A percentile compares a stretch with the other conserved stretches of the same genome.
phyloP scores from a whole-genome alignment of 2,113 vertebrate genomes.

The Gila orcuttii region DNA sequence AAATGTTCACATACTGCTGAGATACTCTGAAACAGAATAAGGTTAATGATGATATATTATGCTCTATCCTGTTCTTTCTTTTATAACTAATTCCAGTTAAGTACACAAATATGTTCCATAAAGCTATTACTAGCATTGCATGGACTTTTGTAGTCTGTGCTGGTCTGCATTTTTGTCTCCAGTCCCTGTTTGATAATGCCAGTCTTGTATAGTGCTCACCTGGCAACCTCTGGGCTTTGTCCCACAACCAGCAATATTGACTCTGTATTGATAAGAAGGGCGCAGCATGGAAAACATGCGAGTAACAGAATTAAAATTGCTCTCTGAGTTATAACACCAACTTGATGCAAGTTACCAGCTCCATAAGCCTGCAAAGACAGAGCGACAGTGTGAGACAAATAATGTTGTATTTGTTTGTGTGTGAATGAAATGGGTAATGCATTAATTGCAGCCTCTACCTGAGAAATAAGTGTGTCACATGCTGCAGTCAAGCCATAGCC shows the following conservation, averaged over 20 bases:
- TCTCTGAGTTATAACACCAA: constrained; percentile 87
- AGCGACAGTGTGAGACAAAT: neutral
- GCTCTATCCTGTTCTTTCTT: neutral
- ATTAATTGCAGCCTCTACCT: constrained; percentile 73
- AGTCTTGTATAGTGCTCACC: constrained; percentile 68
- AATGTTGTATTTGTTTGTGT: neutral
- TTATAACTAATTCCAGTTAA: neutral
- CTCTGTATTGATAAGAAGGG: constrained; percentile 89
- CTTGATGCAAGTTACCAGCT: constrained; percentile 79
- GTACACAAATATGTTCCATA: neutral
- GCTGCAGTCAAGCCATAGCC: constrained; percentile 86
- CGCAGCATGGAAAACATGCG: constrained; percentile 93
- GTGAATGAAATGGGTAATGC: neutral
- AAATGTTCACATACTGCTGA: constrained; percentile 89
- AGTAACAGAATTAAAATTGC: constrained; percentile 83
- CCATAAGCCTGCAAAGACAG: constrained; percentile 80
- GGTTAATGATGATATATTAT: neutral
- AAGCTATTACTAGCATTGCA: neutral
- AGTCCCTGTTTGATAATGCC: neutral
- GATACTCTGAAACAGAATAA: constrained; percentile 77
- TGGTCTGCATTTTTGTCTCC: neutral
- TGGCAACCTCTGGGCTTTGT: constrained; percentile 85
- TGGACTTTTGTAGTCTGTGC: neutral
- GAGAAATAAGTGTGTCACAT: constrained; percentile 91
- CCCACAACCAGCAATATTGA: constrained; percentile 78